Evolutionary conservation across 2,888 invertebrate species (phyloP), one percentile per base, ranked within the genome.

Genomic region (Rhamnusium bicolor): DNA sequence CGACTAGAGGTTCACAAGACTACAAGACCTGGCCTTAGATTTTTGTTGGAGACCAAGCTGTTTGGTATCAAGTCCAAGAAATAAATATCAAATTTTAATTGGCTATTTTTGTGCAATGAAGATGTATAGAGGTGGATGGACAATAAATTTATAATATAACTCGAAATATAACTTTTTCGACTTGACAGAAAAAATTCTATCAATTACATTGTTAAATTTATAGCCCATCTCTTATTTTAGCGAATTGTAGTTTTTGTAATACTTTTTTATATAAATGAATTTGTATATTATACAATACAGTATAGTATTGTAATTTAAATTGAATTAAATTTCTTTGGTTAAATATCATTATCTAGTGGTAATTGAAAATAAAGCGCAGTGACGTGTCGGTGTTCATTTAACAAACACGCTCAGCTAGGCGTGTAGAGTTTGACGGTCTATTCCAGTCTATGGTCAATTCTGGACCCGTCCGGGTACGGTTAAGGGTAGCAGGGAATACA

Each of bases 371-470:
- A 83, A 83, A 84, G 79, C 77, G 79, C 80, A 82, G 80, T 81
- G 82, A 81, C 81, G 80, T 82, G 81, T 82, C 82, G 83, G 82
- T 83, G 82, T 84, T 85, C 85, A 85, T 86, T 85, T 84, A 84
- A 84, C 84, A 83, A 85, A 85, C 85, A 86, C 84, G 86, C 85
- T 85, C 84, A 81, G 82, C 82, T 83, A 81, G 83, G 83, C 84
- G 84, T 82, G 81, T 71, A 76, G 80, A 80, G 82, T 83, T 84
- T 84, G 85, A 84, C 83, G 83, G 82, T 84, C 83, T 79, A 83
- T 84, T 84, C 81, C 82, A 78, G 75, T 82, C 79, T 81, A 79
- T 80, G 81, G 83, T 83, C 82, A 81, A 80, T 80, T 78, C 80
- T 58, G 74, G 74, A 66, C 62, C 51, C 71, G 67, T 74, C 70